These are phyloP conservation scores for Cyprinus carpio DNA, from an alignment of 2,113 vertebrate genomes.

Conservation along the genomic window DNA sequence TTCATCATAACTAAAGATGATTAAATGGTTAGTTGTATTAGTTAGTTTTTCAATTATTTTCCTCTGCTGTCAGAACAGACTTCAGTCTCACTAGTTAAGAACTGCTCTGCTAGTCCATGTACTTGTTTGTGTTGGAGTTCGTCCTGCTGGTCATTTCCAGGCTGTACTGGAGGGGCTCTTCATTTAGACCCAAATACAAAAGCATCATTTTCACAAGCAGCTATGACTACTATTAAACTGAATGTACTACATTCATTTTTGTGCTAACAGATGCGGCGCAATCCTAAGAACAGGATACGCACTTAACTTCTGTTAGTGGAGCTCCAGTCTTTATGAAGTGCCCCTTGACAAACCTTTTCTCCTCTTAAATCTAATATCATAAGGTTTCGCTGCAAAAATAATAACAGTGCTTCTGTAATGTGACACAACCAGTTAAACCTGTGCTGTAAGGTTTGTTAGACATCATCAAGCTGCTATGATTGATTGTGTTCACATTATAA, in stretches of 20 bases:
- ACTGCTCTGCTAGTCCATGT: background rate
- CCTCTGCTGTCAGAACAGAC: background rate
- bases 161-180: constrained; percentile 10
- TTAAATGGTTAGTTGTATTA: background rate
- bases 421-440: background rate
- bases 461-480: background rate
- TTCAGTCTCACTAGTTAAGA: background rate
- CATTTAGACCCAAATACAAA: constrained; percentile 2
- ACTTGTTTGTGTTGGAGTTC: background rate
- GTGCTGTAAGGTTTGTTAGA: background rate
- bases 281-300: background rate
- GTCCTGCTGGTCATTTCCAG: constrained; percentile 5
- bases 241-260: background rate
- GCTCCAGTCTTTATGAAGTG: constrained; percentile 24
- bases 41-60: background rate
- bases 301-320: background rate
- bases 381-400: constrained; percentile 3
- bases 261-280: background rate
- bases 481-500: constrained; percentile 20
- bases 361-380: constrained; percentile 14
- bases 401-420: constrained; percentile 4
- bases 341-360: background rate
- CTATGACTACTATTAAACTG: background rate
- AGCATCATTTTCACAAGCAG: background rate
- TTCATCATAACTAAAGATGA: background rate